A percentile compares a stretch with the other conserved stretches of the same genome.
Evolutionary conservation across 2,888 invertebrate species (phyloP).

Genomic region (Andrena marginata): DNA sequence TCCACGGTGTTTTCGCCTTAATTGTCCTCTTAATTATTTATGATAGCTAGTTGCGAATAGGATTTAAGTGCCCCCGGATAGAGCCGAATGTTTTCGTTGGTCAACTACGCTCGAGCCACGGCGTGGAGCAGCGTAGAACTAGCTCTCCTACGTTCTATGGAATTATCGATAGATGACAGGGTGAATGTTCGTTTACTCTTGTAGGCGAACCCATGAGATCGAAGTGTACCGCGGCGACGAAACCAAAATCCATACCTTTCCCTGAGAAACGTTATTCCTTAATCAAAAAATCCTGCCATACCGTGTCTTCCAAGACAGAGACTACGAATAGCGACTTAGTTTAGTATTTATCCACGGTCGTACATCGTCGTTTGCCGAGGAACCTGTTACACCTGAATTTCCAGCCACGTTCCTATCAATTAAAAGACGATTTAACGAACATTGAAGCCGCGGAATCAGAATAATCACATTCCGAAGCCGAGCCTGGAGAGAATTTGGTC

Average conservation of each 20-base stretch:
- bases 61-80: neutral
- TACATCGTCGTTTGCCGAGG: slow-evolving; percentile 61
- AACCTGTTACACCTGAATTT: neutral
- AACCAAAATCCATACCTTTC: slow-evolving; percentile 37
- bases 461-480: no score
- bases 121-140: neutral
- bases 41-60: neutral
- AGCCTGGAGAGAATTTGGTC: no score
- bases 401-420: no score
- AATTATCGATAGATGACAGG: neutral
- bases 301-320: slow-evolving; percentile 82
- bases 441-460: no score
- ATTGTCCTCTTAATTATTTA: slow-evolving; percentile 6
- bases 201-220: neutral
- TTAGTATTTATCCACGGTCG: slow-evolving; percentile 77
- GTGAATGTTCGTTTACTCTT: neutral
- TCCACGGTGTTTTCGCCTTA: neutral
- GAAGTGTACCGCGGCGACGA: slow-evolving; percentile 1
- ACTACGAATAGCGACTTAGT: slow-evolving; percentile 78
- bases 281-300: slow-evolving; percentile 82
- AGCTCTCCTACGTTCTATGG: neutral
- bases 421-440: no score
- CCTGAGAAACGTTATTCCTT: slow-evolving; percentile 72
- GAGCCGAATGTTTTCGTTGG: neutral
- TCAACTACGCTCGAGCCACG: neutral